Evolutionary conservation across 1,140 invertebrate species (phyloP).

Genomic region (Drosophila azteca): DNA sequence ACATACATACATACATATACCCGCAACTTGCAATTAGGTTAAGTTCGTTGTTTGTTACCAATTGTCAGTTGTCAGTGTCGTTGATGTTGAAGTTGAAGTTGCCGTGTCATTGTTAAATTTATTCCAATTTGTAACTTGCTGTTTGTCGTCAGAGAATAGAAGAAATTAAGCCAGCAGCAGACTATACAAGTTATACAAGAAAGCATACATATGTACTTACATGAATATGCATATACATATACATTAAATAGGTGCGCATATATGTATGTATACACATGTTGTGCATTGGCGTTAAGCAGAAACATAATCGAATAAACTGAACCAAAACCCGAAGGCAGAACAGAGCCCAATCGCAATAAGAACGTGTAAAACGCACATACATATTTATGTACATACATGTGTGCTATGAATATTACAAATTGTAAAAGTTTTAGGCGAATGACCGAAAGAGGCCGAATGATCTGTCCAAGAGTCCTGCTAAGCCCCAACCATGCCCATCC

Average conservation of each 20-base stretch:
- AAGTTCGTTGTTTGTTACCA: conserved; percentile 66
- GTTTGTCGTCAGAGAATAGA: conserved; percentile 16
- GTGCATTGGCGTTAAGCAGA: conserved; percentile 24
- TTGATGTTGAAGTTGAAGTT: conserved; percentile 38
- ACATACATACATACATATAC: too few relatives aligned
- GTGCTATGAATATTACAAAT: neutral
- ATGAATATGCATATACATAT: conserved; percentile 11
- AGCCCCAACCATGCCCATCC: neutral
- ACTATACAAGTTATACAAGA: conserved; percentile 50
- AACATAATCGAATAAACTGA: conserved; percentile 4
- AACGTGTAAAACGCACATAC: conserved; percentile 10
- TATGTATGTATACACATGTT: conserved; percentile 1
- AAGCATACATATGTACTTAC: conserved; percentile 28
- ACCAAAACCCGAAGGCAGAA: conserved; percentile 11
- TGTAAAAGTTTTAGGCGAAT: too few relatives aligned
- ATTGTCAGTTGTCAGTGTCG: conserved; percentile 54
- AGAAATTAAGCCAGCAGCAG: conserved; percentile 33
- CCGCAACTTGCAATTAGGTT: conserved; percentile 45
- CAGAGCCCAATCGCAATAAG: conserved; percentile 5
- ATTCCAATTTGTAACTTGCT: conserved; percentile 46
- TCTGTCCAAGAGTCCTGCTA: conserved; percentile 33
- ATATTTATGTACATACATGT: too few relatives aligned
- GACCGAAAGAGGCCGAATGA: conserved; percentile 6
- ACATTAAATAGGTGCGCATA: conserved; percentile 41
- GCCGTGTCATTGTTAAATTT: conserved; percentile 59